Base-by-base conservation (phyloP, 1,140 invertebrate genomes). In the Samia ricini region DNA sequence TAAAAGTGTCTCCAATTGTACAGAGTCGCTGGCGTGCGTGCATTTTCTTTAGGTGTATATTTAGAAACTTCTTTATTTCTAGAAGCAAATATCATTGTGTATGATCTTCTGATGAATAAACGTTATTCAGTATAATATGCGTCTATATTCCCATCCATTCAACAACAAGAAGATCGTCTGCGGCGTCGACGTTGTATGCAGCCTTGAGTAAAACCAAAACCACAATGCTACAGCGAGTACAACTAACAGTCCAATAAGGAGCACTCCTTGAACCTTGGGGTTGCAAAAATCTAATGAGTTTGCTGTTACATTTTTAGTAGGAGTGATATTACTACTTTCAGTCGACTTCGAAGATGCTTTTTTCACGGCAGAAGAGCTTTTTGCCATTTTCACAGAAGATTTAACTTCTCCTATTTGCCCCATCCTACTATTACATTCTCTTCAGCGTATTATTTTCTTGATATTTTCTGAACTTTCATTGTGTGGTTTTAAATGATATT, bases 231-330 rank as follows among this genome's bases (percentile, higher is more conserved):
- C 2, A 0, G 66, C 63, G 10, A 85, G 54, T 0, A 84, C 68
- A 12, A 69, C 74, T 21, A 87, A 66, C 1, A 85, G 49, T 0
- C 70, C 75, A 0, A 81, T 64, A 20, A 85, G 63, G n/a, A 85
- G 22, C 5, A 77, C 60, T 26, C 67, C 72, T 69, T 85, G 83
- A 4, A 80, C 54, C 71, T 81, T 77, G 7, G 84, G 79, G 50
- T 85, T 76, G 51, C 62, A 61, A 20, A 83, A 72, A 58, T 73
- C 63, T 51, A 79, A 23, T 57, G 60, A 48, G 26, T 57, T 62
- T 50, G 33, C 36, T 26, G 29, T 69, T 24, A n/a, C 5, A n/a
- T 7, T 49, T 62, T 69, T 26, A 4, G 15, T 29, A 20, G 60
- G 52, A 42, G 4, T 42, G 20, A 20, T 21, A 21, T 42, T 42